Base-by-base conservation (phyloP, 2,888 invertebrate genomes). In the Lobophora halterata region DNA sequence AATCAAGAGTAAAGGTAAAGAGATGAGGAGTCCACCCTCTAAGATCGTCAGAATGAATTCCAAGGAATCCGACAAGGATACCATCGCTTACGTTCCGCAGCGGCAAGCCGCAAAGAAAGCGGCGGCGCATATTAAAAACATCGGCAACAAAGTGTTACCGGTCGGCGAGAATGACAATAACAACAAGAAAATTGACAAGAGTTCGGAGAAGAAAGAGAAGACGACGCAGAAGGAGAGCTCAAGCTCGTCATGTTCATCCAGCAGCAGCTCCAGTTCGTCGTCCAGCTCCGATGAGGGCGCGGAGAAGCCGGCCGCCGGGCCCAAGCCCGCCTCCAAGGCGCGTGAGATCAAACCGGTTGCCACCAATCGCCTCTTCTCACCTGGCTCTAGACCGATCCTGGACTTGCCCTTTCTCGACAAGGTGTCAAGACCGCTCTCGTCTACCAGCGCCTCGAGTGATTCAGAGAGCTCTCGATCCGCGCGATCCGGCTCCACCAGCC, bases 51-150 rank as follows among this genome's bases (percentile, higher is more conserved):
- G 65, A 71, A 86, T 76, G 58, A 75, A 74, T 46, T 71, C 75
- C 1, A 92, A 91, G 64, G 93, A 93, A 40, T 65, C 81, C 2
- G 91, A 91, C 14, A 91, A 92, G 60, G 91, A 91, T 55, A 89
- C 93, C 26, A 89, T 95, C 21, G 92, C 95, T 0, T 95, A 95
- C 71, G 96, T 97, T 10, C 96, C 96, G 1, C 96, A 97, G 70
- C 86, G 96, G 43, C 95, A 96, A 77, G 96, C 96, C 1, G 96
- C 96, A 5, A 96, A 96, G 71, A 96, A 96, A 71, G 96, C 96
- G 0, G 95, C 96, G 1, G 96, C 96, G 59, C 95, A 95, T 65
- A 94, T 96, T 34, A 95, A 96, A 70, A 94, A 94, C 3, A 85
- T 93, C 54, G 92, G 92, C 46, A 89, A 61, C 29, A 88, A 88